Evolutionary conservation across 2,797 vertebrate genomes (phyloP).

Genomic region (Chrosomus eos): DNA sequence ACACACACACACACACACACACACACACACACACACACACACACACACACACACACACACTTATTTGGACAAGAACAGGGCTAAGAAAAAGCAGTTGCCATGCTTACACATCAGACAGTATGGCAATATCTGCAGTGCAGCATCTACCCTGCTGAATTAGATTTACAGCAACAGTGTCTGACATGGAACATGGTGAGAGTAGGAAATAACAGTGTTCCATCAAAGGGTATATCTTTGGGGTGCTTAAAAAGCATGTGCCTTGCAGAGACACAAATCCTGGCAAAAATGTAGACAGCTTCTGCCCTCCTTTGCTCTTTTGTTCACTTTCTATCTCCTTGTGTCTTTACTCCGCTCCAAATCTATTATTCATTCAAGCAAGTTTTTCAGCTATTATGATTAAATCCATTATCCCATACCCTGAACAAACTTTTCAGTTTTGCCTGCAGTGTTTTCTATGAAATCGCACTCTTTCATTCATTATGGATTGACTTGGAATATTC

Average conservation of each 20-base stretch:
- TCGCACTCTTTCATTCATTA: background rate
- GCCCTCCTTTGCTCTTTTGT: background rate
- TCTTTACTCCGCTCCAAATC: background rate
- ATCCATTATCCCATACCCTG: conserved; percentile 13
- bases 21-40: background rate
- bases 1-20: background rate
- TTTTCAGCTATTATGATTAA: conserved; percentile 22
- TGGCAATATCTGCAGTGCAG: conserved; percentile 38
- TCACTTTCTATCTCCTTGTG: background rate
- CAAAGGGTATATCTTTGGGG: conserved; percentile 41
- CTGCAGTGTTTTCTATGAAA: background rate
- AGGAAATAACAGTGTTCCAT: conserved; percentile 55
- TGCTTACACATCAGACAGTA: conserved; percentile 34
- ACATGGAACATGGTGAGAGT: conserved; percentile 46
- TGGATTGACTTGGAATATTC: conserved; percentile 6
- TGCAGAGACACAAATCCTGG: conserved; percentile 30
- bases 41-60: background rate
- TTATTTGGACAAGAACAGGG: background rate
- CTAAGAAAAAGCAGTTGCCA: conserved; percentile 20
- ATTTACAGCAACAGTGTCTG: conserved; percentile 43
- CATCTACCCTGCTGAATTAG: conserved; percentile 40
- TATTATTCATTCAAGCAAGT: conserved; percentile 38
- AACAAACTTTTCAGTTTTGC: conserved; percentile 25
- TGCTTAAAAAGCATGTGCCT: conserved; percentile 44
- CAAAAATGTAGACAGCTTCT: conserved; percentile 44